Base-by-base conservation (phyloP, 2,888 invertebrate genomes). In the Pollenia griseotomentosa region DNA sequence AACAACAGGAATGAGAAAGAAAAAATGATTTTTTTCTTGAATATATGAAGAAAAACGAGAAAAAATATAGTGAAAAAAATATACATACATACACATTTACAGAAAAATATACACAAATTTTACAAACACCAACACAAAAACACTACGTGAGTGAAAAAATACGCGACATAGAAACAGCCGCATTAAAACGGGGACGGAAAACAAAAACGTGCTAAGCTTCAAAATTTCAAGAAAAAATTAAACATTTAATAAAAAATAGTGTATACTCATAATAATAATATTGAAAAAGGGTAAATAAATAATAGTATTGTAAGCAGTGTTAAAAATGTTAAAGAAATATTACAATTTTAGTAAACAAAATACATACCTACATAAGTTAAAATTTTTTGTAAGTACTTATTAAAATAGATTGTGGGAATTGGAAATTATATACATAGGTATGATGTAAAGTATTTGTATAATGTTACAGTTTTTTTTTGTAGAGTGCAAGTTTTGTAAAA, bases 141-240 rank as follows among this genome's bases (percentile, higher is more conserved):
- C 85, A 86, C 46, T 82, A 82, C 82, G 59, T 55, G 77, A 66
- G 78, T 73, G 81, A 82, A 59, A 77, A 86, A 77, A 83, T 86
- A 87, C 80, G 77, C 86, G 86, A 87, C 86, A 83, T 86, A 86
- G 86, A 86, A 86, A 86, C 86, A 86, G 86, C 83, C 86, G 86
- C 86, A 83, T 63, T 83, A 79, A 86, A 86, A 83, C 86, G 86
- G 82, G 86, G 70, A 86, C 83, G 74, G 74, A 80, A 83, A 86
- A 86, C 70, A 86, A 86, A 86, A 86, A 86, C 86, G 86, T 86
- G 86, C 86, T 86, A 79, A 68, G 74, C 74, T 79, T 83, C 51
- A 70, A 78, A 65, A 80, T 59, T 74, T 70, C 12, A 55, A 70
- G 61, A 59, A 83, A 83, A 80, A 55, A 46, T 75, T 75, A 16